Evolutionary conservation across 2,888 invertebrate genomes (phyloP).

Genomic region (Punctoribates punctum): DNA sequence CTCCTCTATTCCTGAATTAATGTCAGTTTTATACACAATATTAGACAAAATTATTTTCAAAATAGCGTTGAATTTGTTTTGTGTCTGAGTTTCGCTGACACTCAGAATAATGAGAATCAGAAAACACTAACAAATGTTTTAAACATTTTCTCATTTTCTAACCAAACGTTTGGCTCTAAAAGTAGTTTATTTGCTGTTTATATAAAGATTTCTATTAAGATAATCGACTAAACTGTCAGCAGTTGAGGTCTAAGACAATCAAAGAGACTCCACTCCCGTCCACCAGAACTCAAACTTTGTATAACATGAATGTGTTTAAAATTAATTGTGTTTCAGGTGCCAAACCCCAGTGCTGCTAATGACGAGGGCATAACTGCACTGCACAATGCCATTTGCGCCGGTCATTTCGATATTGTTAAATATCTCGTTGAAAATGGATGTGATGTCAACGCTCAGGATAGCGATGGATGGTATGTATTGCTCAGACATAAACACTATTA

Average conservation of each 20-base stretch:
- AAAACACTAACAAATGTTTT: not conserved
- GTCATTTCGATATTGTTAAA: slow-evolving; percentile 95
- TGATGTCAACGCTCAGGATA: slow-evolving; percentile 98
- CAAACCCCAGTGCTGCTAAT: slow-evolving; percentile 94
- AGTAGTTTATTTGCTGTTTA: not conserved
- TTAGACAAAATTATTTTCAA: not conserved
- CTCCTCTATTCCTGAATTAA: not conserved
- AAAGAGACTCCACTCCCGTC: no score
- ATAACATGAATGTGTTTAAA: not conserved
- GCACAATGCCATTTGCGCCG: slow-evolving; percentile 99
- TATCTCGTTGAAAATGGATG: slow-evolving; percentile 96
- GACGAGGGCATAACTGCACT: slow-evolving; percentile 99
- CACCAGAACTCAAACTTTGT: no score
- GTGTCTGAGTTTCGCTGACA: not conserved
- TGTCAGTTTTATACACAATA: not conserved
- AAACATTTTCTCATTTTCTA: not conserved
- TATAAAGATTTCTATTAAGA: slow-evolving; percentile 18
- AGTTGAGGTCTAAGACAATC: not conserved
- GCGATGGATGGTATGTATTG: slow-evolving; percentile 79
- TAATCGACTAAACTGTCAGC: not conserved
- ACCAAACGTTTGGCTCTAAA: not conserved
- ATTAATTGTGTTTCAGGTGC: slow-evolving; percentile 61
- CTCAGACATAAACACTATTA: not conserved
- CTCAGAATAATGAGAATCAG: not conserved
- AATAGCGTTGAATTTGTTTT: not conserved